Evolutionary conservation across 1,140 invertebrate genomes (phyloP).

Genomic region (Apis laboriosa): DNA sequence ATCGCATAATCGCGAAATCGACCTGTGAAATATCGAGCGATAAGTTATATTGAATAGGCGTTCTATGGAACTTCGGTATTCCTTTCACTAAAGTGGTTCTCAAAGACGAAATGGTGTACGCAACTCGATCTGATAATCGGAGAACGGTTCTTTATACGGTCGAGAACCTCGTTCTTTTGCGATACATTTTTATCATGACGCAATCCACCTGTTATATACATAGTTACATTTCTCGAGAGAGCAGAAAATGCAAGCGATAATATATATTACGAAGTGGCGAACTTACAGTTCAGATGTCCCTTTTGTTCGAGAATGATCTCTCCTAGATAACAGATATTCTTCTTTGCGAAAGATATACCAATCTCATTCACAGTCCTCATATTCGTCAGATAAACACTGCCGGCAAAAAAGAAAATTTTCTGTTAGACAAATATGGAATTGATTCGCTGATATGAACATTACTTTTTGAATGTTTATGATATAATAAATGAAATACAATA

Average conservation of each 20-base stretch:
- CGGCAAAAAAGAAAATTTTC: conserved; percentile 1
- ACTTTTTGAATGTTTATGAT: not conserved
- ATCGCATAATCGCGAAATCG: conserved; percentile 3
- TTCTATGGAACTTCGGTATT: conserved; percentile 49
- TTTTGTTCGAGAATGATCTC: conserved; percentile 70
- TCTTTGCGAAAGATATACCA: conserved; percentile 66
- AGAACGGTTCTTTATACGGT: conserved; percentile 27
- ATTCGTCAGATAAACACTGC: conserved; percentile 70
- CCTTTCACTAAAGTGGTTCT: conserved; percentile 71
- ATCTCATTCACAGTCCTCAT: conserved; percentile 73
- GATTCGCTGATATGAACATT: not conserved
- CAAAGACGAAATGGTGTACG: conserved; percentile 15
- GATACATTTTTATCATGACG: conserved; percentile 52
- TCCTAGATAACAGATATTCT: conserved; percentile 71
- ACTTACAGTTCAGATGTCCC: conserved; percentile 50
- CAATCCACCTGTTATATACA: conserved; percentile 44
- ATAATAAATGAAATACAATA: too few species aligned
- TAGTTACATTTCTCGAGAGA: conserved; percentile 10
- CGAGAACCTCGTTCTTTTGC: conserved; percentile 30
- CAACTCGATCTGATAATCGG: not conserved
- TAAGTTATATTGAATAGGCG: conserved; percentile 14
- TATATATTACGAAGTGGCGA: not conserved
- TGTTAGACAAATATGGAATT: not conserved
- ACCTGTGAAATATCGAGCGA: conserved; percentile 39
- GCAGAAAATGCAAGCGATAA: conserved; percentile 44